phyloP scores from a whole-genome alignment of 2,888 invertebrate genomes.

The Plebejus anna region DNA sequence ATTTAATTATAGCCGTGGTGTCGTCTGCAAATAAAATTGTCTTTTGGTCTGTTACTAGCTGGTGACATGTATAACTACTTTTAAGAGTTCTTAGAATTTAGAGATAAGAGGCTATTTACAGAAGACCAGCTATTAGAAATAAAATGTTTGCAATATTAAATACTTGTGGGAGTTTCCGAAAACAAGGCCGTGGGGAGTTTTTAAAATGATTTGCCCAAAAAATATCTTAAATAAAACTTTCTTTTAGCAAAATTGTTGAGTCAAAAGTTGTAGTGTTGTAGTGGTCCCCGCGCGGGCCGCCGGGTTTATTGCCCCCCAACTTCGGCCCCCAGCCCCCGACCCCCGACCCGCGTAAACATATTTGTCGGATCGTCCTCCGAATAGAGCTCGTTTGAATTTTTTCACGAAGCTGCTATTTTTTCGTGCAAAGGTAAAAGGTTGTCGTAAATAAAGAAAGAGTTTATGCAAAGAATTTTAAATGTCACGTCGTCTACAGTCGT shows the following conservation, averaged over 20 bases:
- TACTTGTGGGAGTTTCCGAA: neutral
- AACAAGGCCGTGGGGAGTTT: neutral
- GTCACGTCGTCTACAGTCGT: neutral
- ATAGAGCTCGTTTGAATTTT: conserved; percentile 1
- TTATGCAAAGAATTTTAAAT: conserved; percentile 11
- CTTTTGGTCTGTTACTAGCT: no score
- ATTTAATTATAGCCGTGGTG: no score
- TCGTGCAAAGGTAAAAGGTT: conserved; percentile 14
- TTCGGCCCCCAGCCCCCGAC: neutral
- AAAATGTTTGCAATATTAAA: neutral
- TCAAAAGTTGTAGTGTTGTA: conserved; percentile 9
- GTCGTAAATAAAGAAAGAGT: conserved; percentile 11
- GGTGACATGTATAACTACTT: neutral
- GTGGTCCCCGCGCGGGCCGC: neutral
- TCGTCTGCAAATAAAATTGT: no score
- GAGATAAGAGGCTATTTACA: neutral
- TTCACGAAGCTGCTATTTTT: neutral
- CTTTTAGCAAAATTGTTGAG: neutral
- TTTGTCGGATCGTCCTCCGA: neutral
- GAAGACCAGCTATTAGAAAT: neutral
- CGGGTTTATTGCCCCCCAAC: conserved; percentile 5
- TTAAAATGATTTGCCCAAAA: neutral
- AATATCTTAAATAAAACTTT: neutral
- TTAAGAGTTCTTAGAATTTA: neutral
- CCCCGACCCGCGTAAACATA: conserved; percentile 8